Base-by-base conservation (phyloP, 2,797 vertebrate species). In the Crenuchus spilurus region DNA sequence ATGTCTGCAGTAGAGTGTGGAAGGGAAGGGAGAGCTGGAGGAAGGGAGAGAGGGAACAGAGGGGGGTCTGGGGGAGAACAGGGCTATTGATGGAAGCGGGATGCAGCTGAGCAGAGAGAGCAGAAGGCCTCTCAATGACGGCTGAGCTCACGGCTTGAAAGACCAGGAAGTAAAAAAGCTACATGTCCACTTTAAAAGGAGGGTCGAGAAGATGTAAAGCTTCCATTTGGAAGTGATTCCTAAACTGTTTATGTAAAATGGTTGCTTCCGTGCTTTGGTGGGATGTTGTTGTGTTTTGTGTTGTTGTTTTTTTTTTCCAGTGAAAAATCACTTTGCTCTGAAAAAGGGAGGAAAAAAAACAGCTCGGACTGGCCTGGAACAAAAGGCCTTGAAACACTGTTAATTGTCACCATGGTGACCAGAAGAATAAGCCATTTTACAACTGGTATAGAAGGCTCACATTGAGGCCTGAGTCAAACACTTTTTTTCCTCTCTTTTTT, bases 381-480 rank as follows among this genome's bases (percentile, higher is more conserved):
- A 97, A 93, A 96, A 95, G 95, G 80, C 92, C 92, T 91, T 89
- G 94, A 94, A 95, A 95, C 95, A 94, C 92, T 94, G 94, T 97
- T 96, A 96, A 96, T 95, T 95, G 94, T 96, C 90, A 88, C 94
- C 95, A 96, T 97, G 94, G 96, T 92, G 94, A 97, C 94, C 90
- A 90, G 90, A 95, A 97, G 95, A 97, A 97, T 96, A 96, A 96
- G 94, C 94, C 91, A 91, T 95, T 97, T 97, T 96, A 95, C 95
- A 94, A 94, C 90, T 93, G 90, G 93, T 94, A 92, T 92, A 94
- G 94, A 95, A 93, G 89, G 90, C 91, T 91, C 89, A 90, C 92
- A 95, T 94, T 95, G 93, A 96, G 92, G 90, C 75, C 62, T 61
- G 90, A 93, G 92, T 92, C 91, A 89, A 92, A 90, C 89, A 92